phyloP scores from a whole-genome alignment of 2,113 vertebrate species.

The Coptodon bakossiorum region DNA sequence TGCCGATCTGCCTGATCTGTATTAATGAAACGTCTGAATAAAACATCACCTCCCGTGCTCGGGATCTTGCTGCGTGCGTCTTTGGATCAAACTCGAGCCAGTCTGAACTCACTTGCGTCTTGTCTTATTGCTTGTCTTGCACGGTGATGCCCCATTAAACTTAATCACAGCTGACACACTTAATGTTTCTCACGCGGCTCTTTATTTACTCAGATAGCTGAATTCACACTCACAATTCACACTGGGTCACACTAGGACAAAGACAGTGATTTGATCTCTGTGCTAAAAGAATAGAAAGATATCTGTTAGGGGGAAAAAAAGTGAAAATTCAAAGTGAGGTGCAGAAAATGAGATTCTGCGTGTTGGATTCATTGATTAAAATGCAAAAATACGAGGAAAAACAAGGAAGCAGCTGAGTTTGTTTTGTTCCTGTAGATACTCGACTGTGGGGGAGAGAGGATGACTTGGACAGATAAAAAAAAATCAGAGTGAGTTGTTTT shows the following conservation, averaged over 20 bases:
- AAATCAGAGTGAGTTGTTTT: neutral
- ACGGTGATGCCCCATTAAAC: neutral
- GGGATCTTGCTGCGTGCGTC: neutral
- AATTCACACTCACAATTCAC: neutral
- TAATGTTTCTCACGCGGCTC: neutral
- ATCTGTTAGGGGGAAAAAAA: fast-evolving
- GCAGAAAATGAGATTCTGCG: neutral
- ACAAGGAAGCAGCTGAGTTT: neutral
- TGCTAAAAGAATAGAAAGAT: neutral
- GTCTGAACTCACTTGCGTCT: neutral
- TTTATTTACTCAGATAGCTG: neutral
- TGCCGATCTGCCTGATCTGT: neutral
- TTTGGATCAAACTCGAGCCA: neutral
- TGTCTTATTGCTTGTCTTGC: neutral
- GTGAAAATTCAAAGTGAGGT: neutral
- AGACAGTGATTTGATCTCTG: neutral
- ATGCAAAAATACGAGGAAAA: neutral
- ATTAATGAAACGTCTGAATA: neutral
- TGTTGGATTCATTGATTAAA: neutral
- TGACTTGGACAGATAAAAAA: neutral
- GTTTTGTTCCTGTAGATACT: neutral
- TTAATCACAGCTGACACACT: neutral
- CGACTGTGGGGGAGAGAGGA: neutral
- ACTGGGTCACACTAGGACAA: neutral
- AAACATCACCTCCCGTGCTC: neutral